Evolutionary conservation across 2,113 vertebrate species (phyloP), one percentile per base, ranked within the genome.

Genomic region (Peromyscus leucopus): DNA sequence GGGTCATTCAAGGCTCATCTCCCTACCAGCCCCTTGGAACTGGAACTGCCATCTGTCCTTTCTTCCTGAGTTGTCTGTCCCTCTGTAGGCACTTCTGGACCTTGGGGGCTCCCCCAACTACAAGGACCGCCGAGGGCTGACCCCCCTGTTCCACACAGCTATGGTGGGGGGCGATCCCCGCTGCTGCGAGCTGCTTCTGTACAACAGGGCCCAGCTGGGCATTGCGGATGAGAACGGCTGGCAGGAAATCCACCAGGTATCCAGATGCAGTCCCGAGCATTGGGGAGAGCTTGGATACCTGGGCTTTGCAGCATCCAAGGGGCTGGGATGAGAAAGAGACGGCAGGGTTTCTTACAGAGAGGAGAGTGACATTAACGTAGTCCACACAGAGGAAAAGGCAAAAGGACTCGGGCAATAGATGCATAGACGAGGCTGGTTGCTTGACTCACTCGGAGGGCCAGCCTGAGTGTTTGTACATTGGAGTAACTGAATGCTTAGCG

Each of bases 221-320:
- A 98, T 99, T 63, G 98, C 99, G 33, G 99, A 99, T 2, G 99
- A 99, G 98, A 99, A 99, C 28, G 99, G 99, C 98, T 99, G 99
- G 99, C 99, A 99, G 74, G 99, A 99, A 96, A 99, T 99, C 48
- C 99, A 99, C 97, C 99, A 99, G 99, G 99, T 99, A 76, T 8
- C 42, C 63, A 69, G 42, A 86, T 75, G 13, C 21, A 0, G 5
- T 36, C 0, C 0, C 42, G 28, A 42, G 36, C 6, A 33, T 26
- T 5, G 0, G 5, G 22, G n/a, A 12, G 11, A 8, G 3, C 79
- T 46, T 65, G 4, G 61, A 4, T 0, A 0, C 1, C 17, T 19
- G 57, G 46, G 26, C 46, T 65, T 28, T 6, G 15, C 16, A 22
- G 22, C 31, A 42, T 69, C 61, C 3, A 9, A 79, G 46, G 21